These are phyloP conservation scores for Chlamydotis undulata DNA, from an alignment of 2,113 vertebrate genomes.

Conservation along the genomic window DNA sequence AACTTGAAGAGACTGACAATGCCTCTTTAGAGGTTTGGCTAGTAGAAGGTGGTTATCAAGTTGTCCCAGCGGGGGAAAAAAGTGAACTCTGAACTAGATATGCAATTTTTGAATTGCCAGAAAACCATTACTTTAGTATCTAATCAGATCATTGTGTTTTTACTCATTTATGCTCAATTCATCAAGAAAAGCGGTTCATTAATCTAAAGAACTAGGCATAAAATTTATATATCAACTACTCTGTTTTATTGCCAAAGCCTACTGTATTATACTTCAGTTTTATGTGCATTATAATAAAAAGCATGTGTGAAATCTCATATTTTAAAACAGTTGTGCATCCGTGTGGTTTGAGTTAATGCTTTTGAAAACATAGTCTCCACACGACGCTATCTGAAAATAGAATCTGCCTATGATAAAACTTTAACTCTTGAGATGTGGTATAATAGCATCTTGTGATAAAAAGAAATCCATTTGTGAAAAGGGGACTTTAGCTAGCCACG, in stretches of 20 bases:
- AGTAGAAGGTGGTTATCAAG: constrained; percentile 25
- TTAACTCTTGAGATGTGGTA: constrained; percentile 47
- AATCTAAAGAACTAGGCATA: constrained; percentile 52
- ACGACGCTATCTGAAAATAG: constrained; percentile 60
- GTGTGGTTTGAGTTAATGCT: constrained; percentile 69
- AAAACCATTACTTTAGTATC: not conserved
- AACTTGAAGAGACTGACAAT: constrained; percentile 42
- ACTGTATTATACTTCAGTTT: constrained; percentile 59
- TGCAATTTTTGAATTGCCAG: constrained; percentile 2
- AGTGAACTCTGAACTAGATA: not conserved
- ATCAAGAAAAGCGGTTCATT: constrained; percentile 47
- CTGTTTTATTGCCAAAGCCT: constrained; percentile 65
- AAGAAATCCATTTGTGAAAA: not conserved
- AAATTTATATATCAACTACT: constrained; percentile 43
- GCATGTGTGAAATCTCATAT: constrained; percentile 55
- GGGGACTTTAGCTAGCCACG: not conserved
- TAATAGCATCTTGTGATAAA: not conserved
- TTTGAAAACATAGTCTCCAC: constrained; percentile 52
- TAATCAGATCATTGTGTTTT: constrained; percentile 33
- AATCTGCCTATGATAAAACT: constrained; percentile 51
- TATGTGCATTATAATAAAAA: constrained; percentile 66
- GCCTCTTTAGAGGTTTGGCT: constrained; percentile 41
- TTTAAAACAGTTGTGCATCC: constrained; percentile 47
- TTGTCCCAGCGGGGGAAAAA: not conserved
- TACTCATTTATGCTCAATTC: constrained; percentile 25